Conservation (phyloP, 2,797 vertebrate genomes). For the Liasis olivaceus region DNA sequence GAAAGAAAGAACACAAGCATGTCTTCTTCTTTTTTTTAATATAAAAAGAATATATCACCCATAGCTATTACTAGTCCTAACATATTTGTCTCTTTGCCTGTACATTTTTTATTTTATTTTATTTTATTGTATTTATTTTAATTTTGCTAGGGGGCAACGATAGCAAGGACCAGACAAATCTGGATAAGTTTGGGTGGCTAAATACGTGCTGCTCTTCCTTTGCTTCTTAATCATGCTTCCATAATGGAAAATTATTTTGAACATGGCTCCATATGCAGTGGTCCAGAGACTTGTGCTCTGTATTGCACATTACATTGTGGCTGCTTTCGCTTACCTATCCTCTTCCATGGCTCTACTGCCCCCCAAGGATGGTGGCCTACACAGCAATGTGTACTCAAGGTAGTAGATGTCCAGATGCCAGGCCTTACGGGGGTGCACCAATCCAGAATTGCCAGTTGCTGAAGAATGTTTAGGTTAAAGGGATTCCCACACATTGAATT, state of each 20-base stretch:
- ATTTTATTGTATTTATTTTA: too few relatives aligned
- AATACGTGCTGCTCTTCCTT: not conserved
- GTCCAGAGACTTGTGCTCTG: not conserved
- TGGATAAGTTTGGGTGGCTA: not conserved
- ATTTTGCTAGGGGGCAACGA: too few relatives aligned
- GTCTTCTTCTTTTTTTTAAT: not conserved
- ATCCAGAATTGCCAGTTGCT: not conserved
- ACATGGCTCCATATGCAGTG: not conserved
- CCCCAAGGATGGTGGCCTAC: not conserved
- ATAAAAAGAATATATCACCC: not conserved
- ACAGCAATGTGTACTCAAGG: not conserved
- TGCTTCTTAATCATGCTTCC: too few relatives aligned
- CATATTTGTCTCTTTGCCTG: not conserved
- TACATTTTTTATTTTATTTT: not conserved
- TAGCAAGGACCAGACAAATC: too few relatives aligned
- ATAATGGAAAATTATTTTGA: not conserved
- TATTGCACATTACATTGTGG: too few relatives aligned
- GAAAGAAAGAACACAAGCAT: too few relatives aligned
- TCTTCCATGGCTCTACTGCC: not conserved
- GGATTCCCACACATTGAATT: not conserved
- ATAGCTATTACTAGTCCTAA: not conserved
- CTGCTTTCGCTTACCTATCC: not conserved
- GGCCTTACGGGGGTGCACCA: not conserved
- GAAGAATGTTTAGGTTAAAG: not conserved
- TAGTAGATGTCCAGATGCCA: not conserved